These are phyloP conservation scores for Drosophila busckii DNA, from an alignment of 1,140 invertebrate genomes.

Conservation along the genomic window DNA sequence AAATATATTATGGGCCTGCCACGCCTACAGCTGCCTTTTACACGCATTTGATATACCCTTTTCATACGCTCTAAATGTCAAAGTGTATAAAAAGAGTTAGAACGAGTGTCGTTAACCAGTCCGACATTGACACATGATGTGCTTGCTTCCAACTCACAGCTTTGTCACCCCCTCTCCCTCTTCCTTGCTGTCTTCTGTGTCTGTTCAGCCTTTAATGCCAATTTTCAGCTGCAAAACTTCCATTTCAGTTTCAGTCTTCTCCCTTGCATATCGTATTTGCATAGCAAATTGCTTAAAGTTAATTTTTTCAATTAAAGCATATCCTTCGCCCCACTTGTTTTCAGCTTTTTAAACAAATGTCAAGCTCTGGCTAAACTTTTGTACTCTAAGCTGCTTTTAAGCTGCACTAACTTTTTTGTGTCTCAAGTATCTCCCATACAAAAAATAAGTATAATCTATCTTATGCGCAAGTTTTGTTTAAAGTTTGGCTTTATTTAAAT, in stretches of 20 bases:
- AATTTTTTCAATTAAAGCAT: slow-evolving; percentile 69
- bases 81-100: too few species aligned
- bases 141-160: not conserved
- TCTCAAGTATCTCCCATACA: too few species aligned
- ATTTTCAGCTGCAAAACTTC: slow-evolving; percentile 39
- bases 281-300: slow-evolving; percentile 34
- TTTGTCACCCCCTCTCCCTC: not conserved
- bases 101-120: slow-evolving; percentile 29
- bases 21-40: too few species aligned
- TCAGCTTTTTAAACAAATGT: not conserved
- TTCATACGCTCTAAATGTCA: too few species aligned
- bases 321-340: slow-evolving; percentile 8
- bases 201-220: slow-evolving; percentile 57
- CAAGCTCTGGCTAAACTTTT: too few species aligned
- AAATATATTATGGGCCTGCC: too few species aligned
- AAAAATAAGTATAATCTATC: too few species aligned
- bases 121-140: slow-evolving; percentile 34
- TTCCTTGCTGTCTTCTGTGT: slow-evolving; percentile 10
- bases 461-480: too few species aligned
- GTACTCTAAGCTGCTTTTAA: too few species aligned
- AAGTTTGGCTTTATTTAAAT: too few species aligned
- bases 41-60: too few species aligned
- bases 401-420: too few species aligned
- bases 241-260: not conserved
- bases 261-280: slow-evolving; percentile 28